Percentiles rank a stretch among this genome's conserved stretches.
Conservation (phyloP, 2,888 invertebrate species). For the Branchipolynoe longqiensis region DNA sequence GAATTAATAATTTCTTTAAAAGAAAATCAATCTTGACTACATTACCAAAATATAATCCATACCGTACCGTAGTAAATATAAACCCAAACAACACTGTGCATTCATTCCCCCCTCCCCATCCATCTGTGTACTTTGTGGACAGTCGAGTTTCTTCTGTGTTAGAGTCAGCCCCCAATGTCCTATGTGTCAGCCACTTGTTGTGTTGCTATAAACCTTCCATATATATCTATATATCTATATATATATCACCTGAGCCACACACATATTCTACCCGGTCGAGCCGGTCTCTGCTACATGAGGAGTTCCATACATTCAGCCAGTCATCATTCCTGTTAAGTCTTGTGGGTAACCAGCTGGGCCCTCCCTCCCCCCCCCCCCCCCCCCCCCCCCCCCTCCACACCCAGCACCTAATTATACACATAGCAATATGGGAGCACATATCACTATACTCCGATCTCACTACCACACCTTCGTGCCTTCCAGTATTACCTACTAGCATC, state of each 20-base stretch:
- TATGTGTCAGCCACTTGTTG: slow-evolving; percentile 45
- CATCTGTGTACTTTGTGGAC: slow-evolving; percentile 31
- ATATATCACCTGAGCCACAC: neutral
- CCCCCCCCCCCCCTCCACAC: slow-evolving; percentile 4
- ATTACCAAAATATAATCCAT: slow-evolving; percentile 34
- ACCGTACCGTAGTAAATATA: slow-evolving; percentile 28
- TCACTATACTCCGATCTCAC: slow-evolving; percentile 22
- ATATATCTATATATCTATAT: slow-evolving; percentile 35
- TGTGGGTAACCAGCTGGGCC: neutral
- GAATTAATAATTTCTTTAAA: slow-evolving; percentile 28
- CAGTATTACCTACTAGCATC: neutral
- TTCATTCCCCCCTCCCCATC: too few species aligned
- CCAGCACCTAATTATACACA: neutral
- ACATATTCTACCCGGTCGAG: neutral
- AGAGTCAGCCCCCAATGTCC: slow-evolving; percentile 37
- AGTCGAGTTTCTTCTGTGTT: slow-evolving; percentile 30
- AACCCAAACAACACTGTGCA: slow-evolving; percentile 36
- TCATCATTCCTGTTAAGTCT: slow-evolving; percentile 1
- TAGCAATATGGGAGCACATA: slow-evolving; percentile 9
- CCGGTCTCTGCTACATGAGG: neutral
- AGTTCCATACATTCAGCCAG: slow-evolving; percentile 9
- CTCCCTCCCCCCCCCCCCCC: neutral
- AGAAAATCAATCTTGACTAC: slow-evolving; percentile 11
- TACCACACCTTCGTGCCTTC: slow-evolving; percentile 24
- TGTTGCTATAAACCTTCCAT: slow-evolving; percentile 46